Evolutionary conservation across 1,140 invertebrate genomes (phyloP), one percentile per base, ranked within the genome.

Genomic region (Colletes latitarsis): DNA sequence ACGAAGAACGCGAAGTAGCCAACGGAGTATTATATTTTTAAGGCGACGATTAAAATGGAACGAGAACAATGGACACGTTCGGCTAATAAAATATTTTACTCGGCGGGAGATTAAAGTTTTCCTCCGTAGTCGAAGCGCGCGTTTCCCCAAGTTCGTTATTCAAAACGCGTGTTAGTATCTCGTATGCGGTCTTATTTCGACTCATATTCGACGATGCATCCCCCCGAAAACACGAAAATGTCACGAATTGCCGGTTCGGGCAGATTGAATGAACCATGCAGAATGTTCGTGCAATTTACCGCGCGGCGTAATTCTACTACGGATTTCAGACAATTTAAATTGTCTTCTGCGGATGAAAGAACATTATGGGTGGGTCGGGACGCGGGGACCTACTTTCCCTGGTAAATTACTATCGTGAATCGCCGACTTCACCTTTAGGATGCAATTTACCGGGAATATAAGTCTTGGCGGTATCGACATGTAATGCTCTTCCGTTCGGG

Each of bases 271-370:
- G 66, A 46, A n/a, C 58, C 69, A 39, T 63, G 62, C 70, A 73
- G 52, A 74, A 74, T 49, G 70, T 58, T 80, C 71, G 71, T 67
- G 70, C 71, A 49, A 80, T 71, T 72, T 52, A 67, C 71, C 71
- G 52, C 17, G 0, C 39, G 14, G 19, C 43, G 72, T 60, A 81
- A 81, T 76, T 81, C 46, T 14, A 30, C 55, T 49, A 62, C 43
- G 73, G 64, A 76, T 81, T 76, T 76, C 53, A 76, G 64, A 69
- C 72, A 81, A 76, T 62, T 81, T 68, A 76, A 76, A 81, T 68
- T 74, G 70, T 80, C 71, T 74, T 74, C 43, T 12, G 62, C 77
- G 77, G 71, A 74, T 80, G 71, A 80, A 74, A 66, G 77, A 80
- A 74, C 77, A 80, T 80, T 74, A 80, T 52, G 60, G 70, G 41